phyloP scores from a whole-genome alignment of 1,140 invertebrate genomes.

The Drosophila lini region DNA sequence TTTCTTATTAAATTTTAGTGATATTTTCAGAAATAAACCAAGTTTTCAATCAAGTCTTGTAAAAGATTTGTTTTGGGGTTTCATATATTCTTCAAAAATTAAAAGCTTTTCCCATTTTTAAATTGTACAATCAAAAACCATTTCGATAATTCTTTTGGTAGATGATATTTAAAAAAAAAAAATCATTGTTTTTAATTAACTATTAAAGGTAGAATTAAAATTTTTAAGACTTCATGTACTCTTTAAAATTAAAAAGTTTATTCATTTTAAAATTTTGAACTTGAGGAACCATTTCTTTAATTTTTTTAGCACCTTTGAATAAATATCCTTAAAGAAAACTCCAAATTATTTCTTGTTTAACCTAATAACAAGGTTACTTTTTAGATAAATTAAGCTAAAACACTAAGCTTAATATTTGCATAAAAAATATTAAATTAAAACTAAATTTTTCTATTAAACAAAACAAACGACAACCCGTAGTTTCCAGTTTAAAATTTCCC shows the following conservation, averaged over 20 bases:
- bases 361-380: neutral
- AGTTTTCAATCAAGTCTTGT: neutral
- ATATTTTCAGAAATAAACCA: neutral
- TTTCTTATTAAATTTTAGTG: neutral
- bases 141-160: too few species aligned
- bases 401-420: neutral
- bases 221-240: neutral
- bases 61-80: neutral
- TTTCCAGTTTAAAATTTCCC: neutral
- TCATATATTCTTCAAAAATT: neutral
- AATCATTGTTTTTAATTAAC: too few species aligned
- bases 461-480: too few species aligned
- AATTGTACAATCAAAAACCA: too few species aligned
- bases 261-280: neutral
- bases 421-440: neutral
- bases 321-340: neutral
- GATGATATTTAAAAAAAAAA: too few species aligned
- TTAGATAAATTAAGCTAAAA: neutral
- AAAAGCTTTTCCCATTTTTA: neutral
- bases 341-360: neutral
- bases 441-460: neutral
- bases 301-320: neutral
- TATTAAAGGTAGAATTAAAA: too few species aligned
- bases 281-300: neutral
- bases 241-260: neutral